phyloP scores from a whole-genome alignment of 2,113 vertebrate genomes.

The Ivindomyrus marchei region DNA sequence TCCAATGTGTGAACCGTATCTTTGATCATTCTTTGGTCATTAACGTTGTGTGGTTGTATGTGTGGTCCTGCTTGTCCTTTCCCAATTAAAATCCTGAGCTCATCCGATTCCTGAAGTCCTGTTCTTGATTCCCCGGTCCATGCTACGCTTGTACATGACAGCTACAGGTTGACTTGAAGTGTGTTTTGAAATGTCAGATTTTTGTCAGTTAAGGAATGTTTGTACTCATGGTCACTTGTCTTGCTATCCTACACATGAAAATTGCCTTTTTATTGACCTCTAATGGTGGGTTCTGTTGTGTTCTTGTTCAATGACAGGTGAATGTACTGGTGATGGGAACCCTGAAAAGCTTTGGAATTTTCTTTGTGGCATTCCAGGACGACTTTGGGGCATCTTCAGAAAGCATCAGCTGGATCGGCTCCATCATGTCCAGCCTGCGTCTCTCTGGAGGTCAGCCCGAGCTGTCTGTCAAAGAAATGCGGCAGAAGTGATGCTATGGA shows the following conservation, averaged over 20 bases:
- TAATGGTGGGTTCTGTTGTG: background rate
- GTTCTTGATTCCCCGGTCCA: too few relatives aligned
- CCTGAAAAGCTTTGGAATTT: constrained; percentile 84
- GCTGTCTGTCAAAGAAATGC: background rate
- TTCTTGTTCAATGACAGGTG: constrained; percentile 59
- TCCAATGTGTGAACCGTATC: background rate
- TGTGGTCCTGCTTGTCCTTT: too few relatives aligned
- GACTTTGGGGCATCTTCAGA: constrained; percentile 77
- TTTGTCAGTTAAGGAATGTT: background rate
- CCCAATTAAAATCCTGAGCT: too few relatives aligned
- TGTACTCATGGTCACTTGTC: background rate
- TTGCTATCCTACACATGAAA: background rate
- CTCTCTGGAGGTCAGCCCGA: constrained; percentile 71
- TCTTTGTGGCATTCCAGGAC: constrained; percentile 87
- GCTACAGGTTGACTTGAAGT: background rate
- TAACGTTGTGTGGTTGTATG: too few relatives aligned
- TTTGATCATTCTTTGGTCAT: background rate
- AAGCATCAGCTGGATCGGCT: constrained; percentile 86
- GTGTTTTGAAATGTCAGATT: background rate
- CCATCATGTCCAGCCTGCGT: constrained; percentile 82
- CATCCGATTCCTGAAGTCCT: too few relatives aligned
- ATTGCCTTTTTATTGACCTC: background rate
- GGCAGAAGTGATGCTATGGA: background rate
- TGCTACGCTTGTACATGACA: too few relatives aligned
- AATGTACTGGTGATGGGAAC: constrained; percentile 82